A percentile compares a stretch with the other conserved stretches of the same genome.
Evolutionary conservation across 2,113 vertebrate species (phyloP).

Genomic region (Riparia riparia): DNA sequence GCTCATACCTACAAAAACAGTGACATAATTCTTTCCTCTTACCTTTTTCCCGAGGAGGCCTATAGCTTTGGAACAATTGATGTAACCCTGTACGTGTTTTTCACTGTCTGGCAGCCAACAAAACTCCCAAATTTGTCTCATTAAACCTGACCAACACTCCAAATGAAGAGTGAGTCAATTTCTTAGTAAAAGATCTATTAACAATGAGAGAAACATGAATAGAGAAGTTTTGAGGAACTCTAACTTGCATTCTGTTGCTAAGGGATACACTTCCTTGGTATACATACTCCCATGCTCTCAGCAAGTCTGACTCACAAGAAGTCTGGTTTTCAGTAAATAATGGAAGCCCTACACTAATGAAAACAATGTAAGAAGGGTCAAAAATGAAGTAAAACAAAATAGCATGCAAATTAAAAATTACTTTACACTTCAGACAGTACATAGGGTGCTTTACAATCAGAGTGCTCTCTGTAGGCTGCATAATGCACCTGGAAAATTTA

Average conservation of each 20-base stretch:
- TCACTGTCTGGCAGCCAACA: slow-evolving; percentile 7
- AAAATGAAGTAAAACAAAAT: slow-evolving; percentile 38
- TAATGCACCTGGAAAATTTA: background rate
- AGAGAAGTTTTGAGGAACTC: background rate
- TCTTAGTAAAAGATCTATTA: background rate
- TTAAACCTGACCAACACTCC: slow-evolving; percentile 38
- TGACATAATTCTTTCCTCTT: background rate
- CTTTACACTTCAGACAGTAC: background rate
- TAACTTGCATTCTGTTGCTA: slow-evolving; percentile 27
- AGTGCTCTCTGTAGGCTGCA: background rate
- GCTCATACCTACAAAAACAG: background rate
- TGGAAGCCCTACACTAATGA: background rate
- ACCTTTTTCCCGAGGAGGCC: background rate
- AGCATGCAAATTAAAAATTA: background rate
- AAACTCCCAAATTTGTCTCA: slow-evolving; percentile 14
- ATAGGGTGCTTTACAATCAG: background rate
- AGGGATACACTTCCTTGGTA: slow-evolving; percentile 19
- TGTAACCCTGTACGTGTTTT: background rate
- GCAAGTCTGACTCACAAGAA: background rate
- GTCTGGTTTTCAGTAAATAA: slow-evolving; percentile 11
- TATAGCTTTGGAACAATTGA: background rate
- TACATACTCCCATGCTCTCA: background rate
- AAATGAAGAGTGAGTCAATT: slow-evolving; percentile 22
- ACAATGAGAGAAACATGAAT: slow-evolving; percentile 28
- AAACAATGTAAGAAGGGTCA: slow-evolving; percentile 39